Conservation (phyloP, 2,113 vertebrate genomes). For the Neotoma lepida region DNA sequence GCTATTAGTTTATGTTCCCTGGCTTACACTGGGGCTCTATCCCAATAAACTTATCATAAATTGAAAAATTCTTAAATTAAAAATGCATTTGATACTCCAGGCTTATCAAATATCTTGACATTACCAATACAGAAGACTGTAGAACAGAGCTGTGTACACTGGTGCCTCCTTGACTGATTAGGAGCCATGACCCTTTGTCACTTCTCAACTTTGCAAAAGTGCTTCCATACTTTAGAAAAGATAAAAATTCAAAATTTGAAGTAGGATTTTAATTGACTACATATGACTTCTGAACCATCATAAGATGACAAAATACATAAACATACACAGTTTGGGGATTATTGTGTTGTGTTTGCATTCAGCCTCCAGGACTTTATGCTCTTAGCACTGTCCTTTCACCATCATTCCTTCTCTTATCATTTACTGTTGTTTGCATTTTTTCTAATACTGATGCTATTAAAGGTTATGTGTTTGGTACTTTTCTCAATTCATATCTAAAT, state of each 20-base stretch:
- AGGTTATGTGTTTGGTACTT: not conserved
- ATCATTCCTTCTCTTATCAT: not conserved
- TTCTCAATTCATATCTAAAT: not conserved
- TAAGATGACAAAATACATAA: not conserved
- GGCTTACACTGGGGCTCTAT: not conserved
- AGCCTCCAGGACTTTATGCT: not conserved
- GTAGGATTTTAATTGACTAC: not conserved
- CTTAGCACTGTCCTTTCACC: not conserved
- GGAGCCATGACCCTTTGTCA: not conserved
- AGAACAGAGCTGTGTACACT: not conserved
- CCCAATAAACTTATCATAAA: not conserved
- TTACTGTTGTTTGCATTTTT: not conserved
- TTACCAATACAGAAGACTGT: no score
- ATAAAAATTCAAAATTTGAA: not conserved
- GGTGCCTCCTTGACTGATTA: not conserved
- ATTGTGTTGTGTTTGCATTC: not conserved
- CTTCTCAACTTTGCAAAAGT: not conserved
- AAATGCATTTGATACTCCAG: not conserved
- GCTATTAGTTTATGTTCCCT: not conserved
- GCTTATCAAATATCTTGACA: not conserved
- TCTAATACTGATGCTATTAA: not conserved
- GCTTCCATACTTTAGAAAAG: not conserved
- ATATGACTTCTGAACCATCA: not conserved
- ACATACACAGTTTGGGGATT: accelerated
- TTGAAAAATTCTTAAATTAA: not conserved